Evolutionary conservation across 2,888 invertebrate species (phyloP).

Genomic region (Liodrosophila aerea): DNA sequence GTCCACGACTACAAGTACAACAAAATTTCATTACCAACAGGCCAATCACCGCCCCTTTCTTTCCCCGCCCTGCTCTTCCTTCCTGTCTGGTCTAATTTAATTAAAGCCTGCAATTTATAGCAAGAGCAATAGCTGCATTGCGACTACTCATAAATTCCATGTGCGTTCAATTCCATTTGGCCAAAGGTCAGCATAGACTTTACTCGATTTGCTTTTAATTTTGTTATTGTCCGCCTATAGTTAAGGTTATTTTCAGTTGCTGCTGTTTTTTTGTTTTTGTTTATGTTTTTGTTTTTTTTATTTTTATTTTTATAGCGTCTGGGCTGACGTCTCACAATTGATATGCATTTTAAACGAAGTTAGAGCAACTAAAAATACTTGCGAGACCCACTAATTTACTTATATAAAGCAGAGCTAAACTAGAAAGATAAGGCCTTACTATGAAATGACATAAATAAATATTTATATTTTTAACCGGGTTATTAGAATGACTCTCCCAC

Average conservation of each 20-base stretch:
- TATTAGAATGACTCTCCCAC: too few species aligned
- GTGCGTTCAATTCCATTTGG: slow-evolving; percentile 57
- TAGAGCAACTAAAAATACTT: slow-evolving; percentile 7
- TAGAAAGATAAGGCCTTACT: too few species aligned
- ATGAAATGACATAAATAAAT: too few species aligned
- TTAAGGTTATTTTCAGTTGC: slow-evolving; percentile 18
- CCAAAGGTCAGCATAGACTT: slow-evolving; percentile 51
- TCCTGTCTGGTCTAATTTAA: slow-evolving; percentile 48
- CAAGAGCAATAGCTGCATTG: slow-evolving; percentile 41
- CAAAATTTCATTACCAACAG: slow-evolving; percentile 42
- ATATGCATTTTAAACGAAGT: slow-evolving; percentile 27
- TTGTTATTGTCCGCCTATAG: slow-evolving; percentile 36
- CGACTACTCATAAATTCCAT: slow-evolving; percentile 60
- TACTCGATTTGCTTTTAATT: slow-evolving; percentile 41
- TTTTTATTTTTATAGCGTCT: slow-evolving; percentile 31
- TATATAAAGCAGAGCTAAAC: neutral
- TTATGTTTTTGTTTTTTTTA: slow-evolving; percentile 1
- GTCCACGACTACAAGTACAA: slow-evolving; percentile 11
- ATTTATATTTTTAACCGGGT: neutral
- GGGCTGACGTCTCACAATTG: slow-evolving; percentile 32
- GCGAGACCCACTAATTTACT: neutral
- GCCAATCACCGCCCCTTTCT: neutral
- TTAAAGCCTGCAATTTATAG: slow-evolving; percentile 63
- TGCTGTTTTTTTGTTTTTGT: slow-evolving; percentile 9
- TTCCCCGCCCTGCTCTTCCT: neutral